These are phyloP conservation scores for Sebastes oblongus DNA, from an alignment of 2,797 vertebrate species.

Conservation along the genomic window DNA sequence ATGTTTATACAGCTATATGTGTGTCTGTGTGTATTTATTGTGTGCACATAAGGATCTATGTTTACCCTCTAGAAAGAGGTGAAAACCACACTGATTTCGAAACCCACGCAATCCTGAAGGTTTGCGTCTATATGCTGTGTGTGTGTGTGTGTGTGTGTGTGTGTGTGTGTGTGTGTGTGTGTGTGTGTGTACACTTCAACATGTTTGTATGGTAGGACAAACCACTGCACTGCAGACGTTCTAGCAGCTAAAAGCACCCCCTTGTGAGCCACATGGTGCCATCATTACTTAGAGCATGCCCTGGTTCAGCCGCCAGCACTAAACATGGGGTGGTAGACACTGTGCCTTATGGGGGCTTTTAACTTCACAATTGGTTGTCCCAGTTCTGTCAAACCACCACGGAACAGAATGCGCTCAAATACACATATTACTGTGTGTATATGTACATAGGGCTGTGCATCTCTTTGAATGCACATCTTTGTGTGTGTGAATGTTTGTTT, in stretches of 20 bases:
- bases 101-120: conserved; percentile 1
- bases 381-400: conserved; percentile 69
- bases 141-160: no score
- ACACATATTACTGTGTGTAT: conserved; percentile 22
- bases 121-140: background rate
- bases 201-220: conserved; percentile 28
- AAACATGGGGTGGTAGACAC: conserved; percentile 59
- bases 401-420: conserved; percentile 33
- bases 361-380: conserved; percentile 74
- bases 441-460: background rate
- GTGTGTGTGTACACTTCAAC: background rate
- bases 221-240: conserved; percentile 48
- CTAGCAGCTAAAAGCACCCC: conserved; percentile 49
- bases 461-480: conserved; percentile 26
- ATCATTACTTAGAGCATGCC: conserved; percentile 68
- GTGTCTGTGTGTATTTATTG: background rate
- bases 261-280: conserved; percentile 61
- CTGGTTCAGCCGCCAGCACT: conserved; percentile 52
- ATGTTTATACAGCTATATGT: conserved; percentile 1
- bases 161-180: background rate
- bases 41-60: background rate
- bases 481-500: conserved; percentile 23
- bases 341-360: conserved; percentile 68
- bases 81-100: background rate
- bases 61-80: background rate